Base-by-base conservation (phyloP, 2,113 vertebrate genomes). In the Pyrgilauda ruficollis region DNA sequence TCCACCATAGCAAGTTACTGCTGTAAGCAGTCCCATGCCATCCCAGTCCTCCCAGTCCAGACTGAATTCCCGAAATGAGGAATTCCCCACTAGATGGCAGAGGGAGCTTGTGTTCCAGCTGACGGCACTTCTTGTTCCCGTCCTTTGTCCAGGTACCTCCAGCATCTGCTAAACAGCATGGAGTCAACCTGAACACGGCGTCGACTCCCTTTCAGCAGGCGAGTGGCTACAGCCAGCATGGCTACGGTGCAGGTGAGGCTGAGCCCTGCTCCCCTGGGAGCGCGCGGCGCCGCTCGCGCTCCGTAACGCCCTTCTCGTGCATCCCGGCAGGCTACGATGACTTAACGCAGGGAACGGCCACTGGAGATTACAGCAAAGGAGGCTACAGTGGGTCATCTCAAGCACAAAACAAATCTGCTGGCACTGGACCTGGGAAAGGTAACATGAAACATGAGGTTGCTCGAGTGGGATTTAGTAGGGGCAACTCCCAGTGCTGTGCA, bases 381-480 rank as follows among this genome's bases (percentile, higher is more conserved):
- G 98, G 98, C 94, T 99, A 99, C 96, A 98, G 98, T 97, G 98
- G 98, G 90, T 98, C 98, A 94, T 98, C 98, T 79, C 99, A 99
- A 98, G 98, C 99, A 97, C 98, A 99, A 98, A 98, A 97, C 98
- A 99, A 99, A 97, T 97, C 99, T 94, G 96, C 98, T 90, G 98
- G 98, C 94, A 97, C 98, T 96, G 99, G 98, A 97, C 98, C 98
- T 94, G 99, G 98, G 96, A 99, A 99, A 99, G 99, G 99, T 99
- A 98, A 88, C 58, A 72, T 26, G n/a, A 87, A 50, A 67, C 41
- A 66, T 41, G 62, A 87, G 44, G 26, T 44, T 67, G 46, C 46
- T 84, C 13, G 20, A 83, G 49, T 63, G 70, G 55, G 56, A 50
- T 70, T 89, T 78, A 85, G 64, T 39, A 78, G 56, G 64, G 41